Base-by-base conservation (phyloP, 2,888 invertebrate genomes). In the Adelognathus sp. region DNA sequence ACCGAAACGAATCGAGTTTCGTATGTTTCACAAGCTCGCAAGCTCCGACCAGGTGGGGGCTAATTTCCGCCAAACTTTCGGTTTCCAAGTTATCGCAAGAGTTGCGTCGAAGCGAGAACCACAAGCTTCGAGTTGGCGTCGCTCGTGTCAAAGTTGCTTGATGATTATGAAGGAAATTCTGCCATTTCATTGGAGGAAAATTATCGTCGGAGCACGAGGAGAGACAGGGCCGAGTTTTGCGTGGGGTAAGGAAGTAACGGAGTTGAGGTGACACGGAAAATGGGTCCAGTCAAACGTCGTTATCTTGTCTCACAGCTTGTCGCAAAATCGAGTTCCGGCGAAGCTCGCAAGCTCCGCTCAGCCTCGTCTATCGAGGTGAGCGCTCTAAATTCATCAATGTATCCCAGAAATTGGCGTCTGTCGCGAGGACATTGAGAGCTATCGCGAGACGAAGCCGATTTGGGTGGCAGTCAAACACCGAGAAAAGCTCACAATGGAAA, bases 311-410 rank as follows among this genome's bases (percentile, higher is more conserved):
- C 41, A 18, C n/a, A 52, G 64, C 24, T 36, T 31, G 11, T 64
- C 64, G 14, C 50, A 64, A 61, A 64, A 50, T 76, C 6, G 44
- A 60, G 44, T 66, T 46, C 29, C 18, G 69, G 16, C 29, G 7
- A n/a, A 63, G 46, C 29, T n/a, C 50, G 69, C 27, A 66, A 41
- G 21, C 50, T 24, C 44, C 50, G 24, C 27, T 27, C 1, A 9
- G 7, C 33, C 18, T 21, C 64, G 66, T 56, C n/a, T 44, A 14
- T 27, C 52, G 61, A 29, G 24, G 58, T 52, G 31, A 50, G 56
- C 7, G 31, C 56, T 27, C 39, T 73, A 56, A 73, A 67, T 63
- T 69, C 56, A 67, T 73, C 69, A 69, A 58, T 44, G 63, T n/a
- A 36, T 18, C 63, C 11, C 27, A 16, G 33, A 39, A 64, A 39